A percentile compares a stretch with the other conserved stretches of the same genome.
Conservation (phyloP, 1,140 invertebrate genomes). For the Drosophila saltans region DNA sequence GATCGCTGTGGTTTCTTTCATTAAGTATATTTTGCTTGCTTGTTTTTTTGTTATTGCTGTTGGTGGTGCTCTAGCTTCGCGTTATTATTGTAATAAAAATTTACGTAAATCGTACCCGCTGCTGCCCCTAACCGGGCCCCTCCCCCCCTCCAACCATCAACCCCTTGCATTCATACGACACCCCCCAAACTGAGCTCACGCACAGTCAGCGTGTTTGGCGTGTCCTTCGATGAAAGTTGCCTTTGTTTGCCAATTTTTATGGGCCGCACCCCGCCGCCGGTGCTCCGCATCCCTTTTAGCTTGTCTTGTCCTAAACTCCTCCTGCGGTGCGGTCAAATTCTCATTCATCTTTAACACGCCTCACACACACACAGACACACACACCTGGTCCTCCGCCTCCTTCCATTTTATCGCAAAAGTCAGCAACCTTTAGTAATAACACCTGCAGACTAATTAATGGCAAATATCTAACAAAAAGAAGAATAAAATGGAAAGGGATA, state of each 20-base stretch:
- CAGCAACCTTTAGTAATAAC: conserved; percentile 39
- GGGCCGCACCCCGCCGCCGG: conserved; percentile 49
- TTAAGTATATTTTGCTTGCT: conserved; percentile 63
- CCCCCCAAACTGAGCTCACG: conserved; percentile 49
- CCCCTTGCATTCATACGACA: background rate
- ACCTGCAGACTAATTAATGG: conserved; percentile 75
- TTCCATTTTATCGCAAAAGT: background rate
- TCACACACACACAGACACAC: conserved; percentile 16
- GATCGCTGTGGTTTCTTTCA: conserved; percentile 76
- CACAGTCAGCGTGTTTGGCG: conserved; percentile 52
- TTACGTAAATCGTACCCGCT: conserved; percentile 68
- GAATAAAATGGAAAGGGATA: background rate
- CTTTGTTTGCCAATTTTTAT: conserved; percentile 77
- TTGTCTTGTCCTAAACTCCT: conserved; percentile 12
- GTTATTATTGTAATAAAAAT: conserved; percentile 73
- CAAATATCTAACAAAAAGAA: conserved; percentile 41
- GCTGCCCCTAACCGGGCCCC: conserved; percentile 7
- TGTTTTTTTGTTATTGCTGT: conserved; percentile 28
- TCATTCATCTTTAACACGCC: conserved; percentile 34
- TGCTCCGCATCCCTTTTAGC: background rate
- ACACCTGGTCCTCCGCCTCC: background rate
- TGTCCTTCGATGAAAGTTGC: conserved; percentile 69
- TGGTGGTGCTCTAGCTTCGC: conserved; percentile 31
- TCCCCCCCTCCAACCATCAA: background rate
- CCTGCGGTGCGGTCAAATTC: conserved; percentile 41